Conservation (phyloP, 2,113 vertebrate genomes). For the Thamnophis sirtalis region DNA sequence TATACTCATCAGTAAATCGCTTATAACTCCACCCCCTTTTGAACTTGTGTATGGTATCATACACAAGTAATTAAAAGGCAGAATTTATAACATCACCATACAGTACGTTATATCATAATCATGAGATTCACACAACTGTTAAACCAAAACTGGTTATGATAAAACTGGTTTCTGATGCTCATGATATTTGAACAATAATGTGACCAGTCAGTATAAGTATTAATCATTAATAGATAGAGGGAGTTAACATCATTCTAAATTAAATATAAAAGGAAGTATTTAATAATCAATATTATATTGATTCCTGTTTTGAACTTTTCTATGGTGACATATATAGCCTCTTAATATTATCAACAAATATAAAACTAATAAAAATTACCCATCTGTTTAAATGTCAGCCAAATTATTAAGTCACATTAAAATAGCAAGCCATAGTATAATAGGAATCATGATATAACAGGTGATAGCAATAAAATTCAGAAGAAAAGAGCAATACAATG, state of each 20-base stretch:
- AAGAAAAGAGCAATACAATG: slow-evolving; percentile 40
- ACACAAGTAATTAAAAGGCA: background rate
- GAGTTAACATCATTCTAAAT: slow-evolving; percentile 14
- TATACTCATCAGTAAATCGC: background rate
- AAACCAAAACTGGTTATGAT: background rate
- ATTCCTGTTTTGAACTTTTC: slow-evolving; percentile 32
- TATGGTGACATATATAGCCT: slow-evolving; percentile 18
- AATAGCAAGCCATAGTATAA: slow-evolving; percentile 48
- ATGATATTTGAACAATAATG: background rate
- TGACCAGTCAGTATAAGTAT: background rate
- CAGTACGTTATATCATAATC: background rate
- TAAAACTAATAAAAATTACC: slow-evolving; percentile 53
- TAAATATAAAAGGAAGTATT: background rate
- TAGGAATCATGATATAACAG: slow-evolving; percentile 52
- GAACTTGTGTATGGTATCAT: background rate
- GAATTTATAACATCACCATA: background rate
- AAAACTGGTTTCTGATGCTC: background rate
- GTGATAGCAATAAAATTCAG: slow-evolving; percentile 38
- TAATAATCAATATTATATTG: slow-evolving; percentile 29
- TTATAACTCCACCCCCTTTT: background rate
- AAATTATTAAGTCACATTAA: slow-evolving; percentile 46
- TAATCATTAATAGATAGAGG: background rate
- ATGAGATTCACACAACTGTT: background rate
- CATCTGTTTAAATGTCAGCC: slow-evolving; percentile 54
- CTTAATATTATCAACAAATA: slow-evolving; percentile 45